Conservation (phyloP, 2,888 invertebrate species). For the Mesorhabditis sp. region DNA sequence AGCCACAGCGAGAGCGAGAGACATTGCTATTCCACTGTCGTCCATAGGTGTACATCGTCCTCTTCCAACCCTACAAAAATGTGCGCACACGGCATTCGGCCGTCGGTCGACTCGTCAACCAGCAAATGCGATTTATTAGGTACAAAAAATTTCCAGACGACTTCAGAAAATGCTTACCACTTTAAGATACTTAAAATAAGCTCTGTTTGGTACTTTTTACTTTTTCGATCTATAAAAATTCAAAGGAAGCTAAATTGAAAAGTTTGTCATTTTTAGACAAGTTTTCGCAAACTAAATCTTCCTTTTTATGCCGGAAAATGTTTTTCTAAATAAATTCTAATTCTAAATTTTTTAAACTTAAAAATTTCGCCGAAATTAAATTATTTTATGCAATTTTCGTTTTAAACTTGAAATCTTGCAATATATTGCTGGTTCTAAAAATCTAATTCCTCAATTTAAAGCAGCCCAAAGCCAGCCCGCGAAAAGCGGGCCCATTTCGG, state of each 20-base stretch:
- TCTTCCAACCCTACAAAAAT: constrained; percentile 77
- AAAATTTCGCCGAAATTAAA: not conserved
- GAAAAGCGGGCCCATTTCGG: too few relatives aligned
- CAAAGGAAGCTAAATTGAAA: not conserved
- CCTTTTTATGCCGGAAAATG: too few relatives aligned
- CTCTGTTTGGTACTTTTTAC: constrained; percentile 14
- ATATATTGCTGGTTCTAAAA: too few relatives aligned
- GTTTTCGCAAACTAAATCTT: too few relatives aligned
- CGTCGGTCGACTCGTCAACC: constrained; percentile 54
- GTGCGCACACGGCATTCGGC: constrained; percentile 63
- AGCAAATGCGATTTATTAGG: constrained; percentile 59
- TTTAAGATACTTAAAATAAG: not conserved
- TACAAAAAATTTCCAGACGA: constrained; percentile 17
- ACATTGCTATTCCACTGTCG: not conserved
- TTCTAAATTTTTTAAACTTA: not conserved
- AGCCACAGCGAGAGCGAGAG: not conserved
- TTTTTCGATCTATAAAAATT: not conserved
- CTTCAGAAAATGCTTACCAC: not conserved
- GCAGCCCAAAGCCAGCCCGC: too few relatives aligned
- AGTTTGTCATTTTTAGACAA: too few relatives aligned
- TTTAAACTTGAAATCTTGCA: too few relatives aligned
- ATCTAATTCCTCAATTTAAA: too few relatives aligned
- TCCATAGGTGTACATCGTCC: constrained; percentile 69
- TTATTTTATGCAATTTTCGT: too few relatives aligned
- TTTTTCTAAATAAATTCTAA: too few relatives aligned